Base-by-base conservation (phyloP, 2,888 invertebrate genomes). In the Abrostola triplasia region DNA sequence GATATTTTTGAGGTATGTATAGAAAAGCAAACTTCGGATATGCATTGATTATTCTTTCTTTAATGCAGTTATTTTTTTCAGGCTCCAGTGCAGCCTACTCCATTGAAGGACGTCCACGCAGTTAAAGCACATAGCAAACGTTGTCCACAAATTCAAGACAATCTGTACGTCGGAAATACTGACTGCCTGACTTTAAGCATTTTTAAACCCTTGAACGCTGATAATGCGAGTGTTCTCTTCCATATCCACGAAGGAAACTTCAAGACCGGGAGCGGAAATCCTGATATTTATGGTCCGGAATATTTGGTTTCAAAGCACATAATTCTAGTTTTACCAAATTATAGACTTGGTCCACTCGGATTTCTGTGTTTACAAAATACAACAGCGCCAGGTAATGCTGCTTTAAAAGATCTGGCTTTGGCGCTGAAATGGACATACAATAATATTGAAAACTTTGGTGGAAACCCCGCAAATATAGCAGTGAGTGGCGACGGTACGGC, bases 161-260 rank as follows among this genome's bases (percentile, higher is more conserved):
- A 84, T 40, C 41, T 51, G 8, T 79, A 67, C 24, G 75, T 82
- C 5, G 93, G 90, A 9, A 82, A 80, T 40, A 50, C 64, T 2
- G 84, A 92, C 44, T 94, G 94, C 66, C 79, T 94, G n/a, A 92
- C 91, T 11, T 73, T 94, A 13, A 94, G 90, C 69, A 84, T 94
- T 12, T 94, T 92, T 67, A 82, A 83, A 36, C 88, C 88, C 36
- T 55, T 42, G 10, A 60, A 68, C 6, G 76, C 78, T 7, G 44
- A 67, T 24, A 82, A 84, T 48, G 84, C 84, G 9, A 84, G 85
- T 56, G 90, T 93, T 0, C 80, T 93, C 1, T 90, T 93, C 55
- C 87, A 92, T 60, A 90, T 95, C 48, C 92, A 95, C 66, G 92
- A 88, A 56, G 90, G 92, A 36, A 83, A 87, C 48, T 92, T 90